A percentile compares a stretch with the other conserved stretches of the same genome.
Evolutionary conservation across 2,888 invertebrate species (phyloP).

Genomic region (Catonia carolina): DNA sequence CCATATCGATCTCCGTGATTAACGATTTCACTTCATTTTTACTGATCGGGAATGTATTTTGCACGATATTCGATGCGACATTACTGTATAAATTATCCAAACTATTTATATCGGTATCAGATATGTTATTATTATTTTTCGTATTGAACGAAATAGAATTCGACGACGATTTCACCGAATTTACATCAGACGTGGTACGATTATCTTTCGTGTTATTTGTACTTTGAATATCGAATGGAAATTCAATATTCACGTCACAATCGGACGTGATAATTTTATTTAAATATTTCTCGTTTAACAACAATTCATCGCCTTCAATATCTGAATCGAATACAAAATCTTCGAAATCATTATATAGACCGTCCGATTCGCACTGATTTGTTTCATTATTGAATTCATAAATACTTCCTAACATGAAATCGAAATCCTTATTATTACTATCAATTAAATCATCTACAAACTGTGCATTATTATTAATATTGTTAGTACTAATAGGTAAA

Average conservation of each 20-base stretch:
- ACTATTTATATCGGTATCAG: neutral
- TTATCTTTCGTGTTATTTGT: too few relatives aligned
- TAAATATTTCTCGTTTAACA: neutral
- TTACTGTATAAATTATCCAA: conserved; percentile 5
- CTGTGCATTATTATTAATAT: too few relatives aligned
- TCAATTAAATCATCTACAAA: too few relatives aligned
- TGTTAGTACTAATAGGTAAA: neutral
- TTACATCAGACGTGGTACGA: too few relatives aligned
- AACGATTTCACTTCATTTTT: neutral
- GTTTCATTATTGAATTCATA: neutral
- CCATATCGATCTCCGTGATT: conserved; percentile 17
- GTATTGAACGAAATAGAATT: neutral
- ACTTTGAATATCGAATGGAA: too few relatives aligned
- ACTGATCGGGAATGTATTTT: neutral
- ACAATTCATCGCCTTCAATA: neutral
- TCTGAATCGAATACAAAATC: conserved; percentile 1
- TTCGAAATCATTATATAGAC: neutral
- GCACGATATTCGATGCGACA: neutral
- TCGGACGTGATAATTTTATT: too few relatives aligned
- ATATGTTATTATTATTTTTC: conserved; percentile 17
- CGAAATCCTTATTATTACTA: neutral
- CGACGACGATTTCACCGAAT: neutral
- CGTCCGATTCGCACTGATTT: neutral
- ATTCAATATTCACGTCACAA: neutral
- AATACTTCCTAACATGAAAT: conserved; percentile 1